A percentile compares a stretch with the other conserved stretches of the same genome.
phyloP scores from a whole-genome alignment of 1,140 invertebrate genomes.

The Phymorhynchus buccinoides region DNA sequence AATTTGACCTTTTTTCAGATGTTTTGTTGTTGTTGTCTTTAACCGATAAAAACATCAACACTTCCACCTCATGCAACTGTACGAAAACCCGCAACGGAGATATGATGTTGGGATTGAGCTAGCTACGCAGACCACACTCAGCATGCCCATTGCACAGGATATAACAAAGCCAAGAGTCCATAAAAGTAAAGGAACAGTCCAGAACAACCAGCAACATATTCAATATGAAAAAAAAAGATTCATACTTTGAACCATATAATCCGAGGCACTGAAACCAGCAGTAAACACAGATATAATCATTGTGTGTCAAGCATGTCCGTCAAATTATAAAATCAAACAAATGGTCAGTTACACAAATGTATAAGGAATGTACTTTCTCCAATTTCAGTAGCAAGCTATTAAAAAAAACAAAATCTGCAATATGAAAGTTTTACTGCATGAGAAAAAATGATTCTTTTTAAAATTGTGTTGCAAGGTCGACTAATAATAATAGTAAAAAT shows the following conservation, averaged over 20 bases:
- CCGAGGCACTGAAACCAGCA: conserved; percentile 57
- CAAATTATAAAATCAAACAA: too few species aligned
- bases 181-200: neutral
- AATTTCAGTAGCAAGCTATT: too few species aligned
- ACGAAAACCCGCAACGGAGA: neutral
- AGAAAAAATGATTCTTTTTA: too few species aligned
- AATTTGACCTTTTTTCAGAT: too few species aligned
- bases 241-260: conserved; percentile 65
- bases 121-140: conserved; percentile 1
- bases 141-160: neutral
- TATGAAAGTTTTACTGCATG: too few species aligned
- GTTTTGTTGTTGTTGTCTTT: neutral
- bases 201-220: conserved; percentile 37
- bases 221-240: conserved; percentile 41
- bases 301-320: neutral
- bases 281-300: conserved; percentile 18
- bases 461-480: too few species aligned
- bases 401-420: too few species aligned
- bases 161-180: conserved; percentile 7
- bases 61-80: neutral
- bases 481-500: too few species aligned
- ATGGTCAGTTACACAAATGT: too few species aligned
- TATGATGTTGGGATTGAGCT: neutral
- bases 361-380: too few species aligned
- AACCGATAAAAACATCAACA: neutral